phyloP scores from a whole-genome alignment of 2,797 vertebrate genomes.

The Rhadinocentrus ornatus region DNA sequence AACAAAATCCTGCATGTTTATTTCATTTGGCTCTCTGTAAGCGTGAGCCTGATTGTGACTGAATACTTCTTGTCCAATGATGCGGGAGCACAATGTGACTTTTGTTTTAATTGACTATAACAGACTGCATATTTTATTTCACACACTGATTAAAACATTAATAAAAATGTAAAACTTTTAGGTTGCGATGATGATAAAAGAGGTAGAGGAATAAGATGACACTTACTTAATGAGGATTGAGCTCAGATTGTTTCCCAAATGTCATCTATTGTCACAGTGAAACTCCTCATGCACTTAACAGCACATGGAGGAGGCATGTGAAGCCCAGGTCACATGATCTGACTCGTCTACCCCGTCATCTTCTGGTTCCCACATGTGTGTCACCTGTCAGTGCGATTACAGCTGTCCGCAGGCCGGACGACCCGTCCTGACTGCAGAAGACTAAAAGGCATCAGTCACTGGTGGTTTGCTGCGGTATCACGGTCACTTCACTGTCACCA shows the following conservation, averaged over 20 bases:
- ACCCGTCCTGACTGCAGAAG: conserved; percentile 61
- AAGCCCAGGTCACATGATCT: conserved; percentile 65
- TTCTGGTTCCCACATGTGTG: conserved; percentile 73
- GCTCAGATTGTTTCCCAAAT: conserved; percentile 32
- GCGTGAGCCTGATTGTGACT: background rate
- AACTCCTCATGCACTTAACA: conserved; percentile 39
- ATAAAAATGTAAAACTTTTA: background rate
- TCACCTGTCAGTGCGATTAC: conserved; percentile 80
- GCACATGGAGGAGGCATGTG: conserved; percentile 47
- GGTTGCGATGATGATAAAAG: background rate
- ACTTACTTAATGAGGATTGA: conserved; percentile 12
- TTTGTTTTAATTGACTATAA: background rate
- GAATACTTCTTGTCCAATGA: background rate
- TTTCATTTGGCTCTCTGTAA: background rate
- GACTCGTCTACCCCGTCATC: conserved; percentile 67
- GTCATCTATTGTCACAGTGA: conserved; percentile 38
- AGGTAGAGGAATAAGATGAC: background rate
- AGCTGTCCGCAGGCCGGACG: conserved; percentile 31
- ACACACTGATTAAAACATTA: background rate
- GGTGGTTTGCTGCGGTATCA: conserved; percentile 47
- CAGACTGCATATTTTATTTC: background rate
- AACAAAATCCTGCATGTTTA: conserved; percentile 1
- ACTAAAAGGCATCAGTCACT: conserved; percentile 76
- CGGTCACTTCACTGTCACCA: conserved; percentile 54
- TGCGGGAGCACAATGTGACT: background rate